Percentiles rank a stretch among this genome's conserved stretches.
Evolutionary conservation across 92 coral and sea anemone genomes (phyloP).

Genomic region (Phenganax marumi): DNA sequence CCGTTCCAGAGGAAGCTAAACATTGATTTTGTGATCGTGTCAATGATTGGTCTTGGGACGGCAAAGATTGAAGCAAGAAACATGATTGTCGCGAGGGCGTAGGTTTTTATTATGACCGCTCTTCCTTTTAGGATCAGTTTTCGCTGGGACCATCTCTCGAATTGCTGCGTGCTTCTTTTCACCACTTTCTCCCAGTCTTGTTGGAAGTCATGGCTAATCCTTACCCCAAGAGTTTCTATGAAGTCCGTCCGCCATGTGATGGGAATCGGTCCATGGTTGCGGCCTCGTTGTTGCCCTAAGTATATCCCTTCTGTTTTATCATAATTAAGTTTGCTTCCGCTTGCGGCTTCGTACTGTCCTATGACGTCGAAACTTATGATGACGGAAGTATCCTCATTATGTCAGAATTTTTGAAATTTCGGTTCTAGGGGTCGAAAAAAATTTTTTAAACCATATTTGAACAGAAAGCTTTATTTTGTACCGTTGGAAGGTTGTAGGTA

Average conservation of each 20-base stretch:
- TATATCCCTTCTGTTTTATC: constrained; percentile 7
- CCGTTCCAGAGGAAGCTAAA: constrained; percentile 1
- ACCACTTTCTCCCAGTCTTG: constrained; percentile 3
- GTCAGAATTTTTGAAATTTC: too few species aligned
- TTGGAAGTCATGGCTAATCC: not conserved
- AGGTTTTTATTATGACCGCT: not conserved
- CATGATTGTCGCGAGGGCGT: not conserved
- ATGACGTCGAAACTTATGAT: constrained; percentile 16
- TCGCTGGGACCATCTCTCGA: not conserved
- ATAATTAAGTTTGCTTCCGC: not conserved
- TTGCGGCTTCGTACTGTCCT: not conserved
- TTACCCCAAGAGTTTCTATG: not conserved
- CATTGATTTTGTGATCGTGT: not conserved
- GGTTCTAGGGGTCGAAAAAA: too few species aligned
- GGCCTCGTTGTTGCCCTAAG: not conserved
- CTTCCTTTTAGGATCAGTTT: not conserved
- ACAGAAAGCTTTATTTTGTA: too few species aligned
- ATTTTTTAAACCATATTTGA: too few species aligned
- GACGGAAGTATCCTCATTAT: constrained; percentile 22
- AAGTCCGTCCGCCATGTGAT: constrained; percentile 2
- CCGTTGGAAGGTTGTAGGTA: too few species aligned
- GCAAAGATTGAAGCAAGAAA: not conserved
- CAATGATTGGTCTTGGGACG: not conserved
- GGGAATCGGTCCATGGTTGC: not conserved
- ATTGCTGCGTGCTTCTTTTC: not conserved